Percentiles rank a stretch among this genome's conserved stretches.
Evolutionary conservation across 2,888 invertebrate genomes (phyloP).

Genomic region (Lepidocyrtoides sp.): DNA sequence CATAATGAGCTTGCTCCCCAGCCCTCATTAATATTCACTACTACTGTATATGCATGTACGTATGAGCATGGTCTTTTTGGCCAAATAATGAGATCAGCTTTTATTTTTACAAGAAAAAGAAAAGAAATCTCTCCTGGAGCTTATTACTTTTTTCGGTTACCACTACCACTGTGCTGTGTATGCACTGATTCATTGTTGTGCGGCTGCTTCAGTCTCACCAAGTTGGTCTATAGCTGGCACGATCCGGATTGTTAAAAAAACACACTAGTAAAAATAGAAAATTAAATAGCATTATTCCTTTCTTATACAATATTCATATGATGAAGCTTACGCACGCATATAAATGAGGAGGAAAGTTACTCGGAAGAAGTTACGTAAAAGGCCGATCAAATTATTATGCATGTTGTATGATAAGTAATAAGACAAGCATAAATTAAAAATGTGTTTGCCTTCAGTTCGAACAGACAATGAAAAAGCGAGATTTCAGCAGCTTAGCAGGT

Average conservation of each 20-base stretch:
- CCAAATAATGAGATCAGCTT: slow-evolving; percentile 43
- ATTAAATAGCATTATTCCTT: background rate
- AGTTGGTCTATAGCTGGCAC: slow-evolving; percentile 65
- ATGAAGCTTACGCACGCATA: background rate
- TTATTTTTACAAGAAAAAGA: background rate
- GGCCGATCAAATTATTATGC: slow-evolving; percentile 12
- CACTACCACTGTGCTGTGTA: background rate
- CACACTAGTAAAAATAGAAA: slow-evolving; percentile 26
- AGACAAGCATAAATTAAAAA: slow-evolving; percentile 46
- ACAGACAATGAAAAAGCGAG: too few species aligned
- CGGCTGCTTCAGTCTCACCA: background rate
- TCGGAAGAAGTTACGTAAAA: background rate
- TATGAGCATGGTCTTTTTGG: background rate
- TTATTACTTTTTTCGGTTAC: background rate
- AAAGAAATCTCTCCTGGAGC: slow-evolving; percentile 68
- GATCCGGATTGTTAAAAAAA: slow-evolving; percentile 53
- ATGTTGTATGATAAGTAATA: background rate
- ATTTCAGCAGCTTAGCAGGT: background rate
- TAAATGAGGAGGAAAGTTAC: slow-evolving; percentile 37
- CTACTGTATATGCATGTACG: too few species aligned
- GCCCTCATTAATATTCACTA: slow-evolving; percentile 37
- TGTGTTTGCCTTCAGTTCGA: too few species aligned
- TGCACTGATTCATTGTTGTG: too few species aligned
- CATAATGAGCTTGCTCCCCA: background rate
- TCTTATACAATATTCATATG: background rate